These are phyloP conservation scores for Cryptotis parvus DNA, from an alignment of 2,113 vertebrate species.

Conservation along the genomic window DNA sequence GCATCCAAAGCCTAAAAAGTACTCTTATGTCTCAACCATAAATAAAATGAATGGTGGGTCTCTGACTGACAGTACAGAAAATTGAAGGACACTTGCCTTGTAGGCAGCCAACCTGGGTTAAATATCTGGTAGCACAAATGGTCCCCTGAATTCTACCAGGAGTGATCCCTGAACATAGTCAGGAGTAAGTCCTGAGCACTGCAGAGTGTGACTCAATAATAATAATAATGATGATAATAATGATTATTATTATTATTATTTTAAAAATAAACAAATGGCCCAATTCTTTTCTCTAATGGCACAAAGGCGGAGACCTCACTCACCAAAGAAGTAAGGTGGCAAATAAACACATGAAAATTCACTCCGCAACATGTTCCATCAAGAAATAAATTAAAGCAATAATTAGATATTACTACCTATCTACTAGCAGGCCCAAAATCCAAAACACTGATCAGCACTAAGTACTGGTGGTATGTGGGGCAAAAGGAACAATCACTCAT, in stretches of 20 bases:
- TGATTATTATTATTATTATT: too few species aligned
- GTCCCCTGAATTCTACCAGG: too few species aligned
- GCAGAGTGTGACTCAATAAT: too few species aligned
- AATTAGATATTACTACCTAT: not conserved
- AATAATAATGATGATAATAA: not conserved
- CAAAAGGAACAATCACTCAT: not conserved
- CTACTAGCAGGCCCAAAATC: not conserved
- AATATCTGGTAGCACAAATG: too few species aligned
- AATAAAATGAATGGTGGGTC: not conserved
- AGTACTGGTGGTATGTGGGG: not conserved
- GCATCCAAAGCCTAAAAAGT: not conserved
- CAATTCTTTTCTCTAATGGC: too few species aligned
- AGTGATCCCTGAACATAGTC: too few species aligned
- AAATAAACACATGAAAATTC: not conserved
- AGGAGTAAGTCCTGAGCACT: too few species aligned
- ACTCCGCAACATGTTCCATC: fast-evolving
- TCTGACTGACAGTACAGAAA: too few species aligned
- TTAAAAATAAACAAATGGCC: not conserved
- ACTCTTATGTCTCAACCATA: not conserved
- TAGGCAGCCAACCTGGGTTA: too few species aligned
- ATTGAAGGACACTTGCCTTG: too few species aligned
- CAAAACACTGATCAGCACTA: not conserved
- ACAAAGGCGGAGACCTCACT: not conserved
- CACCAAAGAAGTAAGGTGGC: not conserved
- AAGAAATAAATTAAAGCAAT: not conserved